phyloP scores from a whole-genome alignment of 2,888 invertebrate genomes.

The Lepidocyrtoides sp. region DNA sequence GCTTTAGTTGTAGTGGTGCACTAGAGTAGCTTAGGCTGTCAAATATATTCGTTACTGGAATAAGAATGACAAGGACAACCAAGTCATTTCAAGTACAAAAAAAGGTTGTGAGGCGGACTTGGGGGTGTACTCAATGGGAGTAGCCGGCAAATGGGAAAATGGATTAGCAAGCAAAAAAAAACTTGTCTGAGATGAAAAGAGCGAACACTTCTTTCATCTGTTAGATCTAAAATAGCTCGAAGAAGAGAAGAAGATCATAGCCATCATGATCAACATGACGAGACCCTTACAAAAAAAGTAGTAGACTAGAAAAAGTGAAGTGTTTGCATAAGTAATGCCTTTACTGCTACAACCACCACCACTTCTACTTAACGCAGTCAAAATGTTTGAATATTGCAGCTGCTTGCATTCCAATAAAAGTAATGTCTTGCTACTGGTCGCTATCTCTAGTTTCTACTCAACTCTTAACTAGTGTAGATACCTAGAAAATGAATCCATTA shows the following conservation, averaged over 20 bases:
- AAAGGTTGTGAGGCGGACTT: neutral
- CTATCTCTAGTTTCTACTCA: neutral
- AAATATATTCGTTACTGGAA: neutral
- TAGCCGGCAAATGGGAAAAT: neutral
- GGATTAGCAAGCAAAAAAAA: slow-evolving; percentile 10
- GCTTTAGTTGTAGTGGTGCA: too few species aligned
- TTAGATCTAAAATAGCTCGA: neutral
- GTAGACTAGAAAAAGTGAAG: neutral
- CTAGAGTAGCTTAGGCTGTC: neutral
- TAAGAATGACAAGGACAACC: slow-evolving; percentile 36
- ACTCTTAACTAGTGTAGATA: neutral
- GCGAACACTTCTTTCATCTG: neutral
- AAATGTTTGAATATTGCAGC: slow-evolving; percentile 32
- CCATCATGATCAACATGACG: neutral
- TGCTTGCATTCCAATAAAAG: slow-evolving; percentile 36
- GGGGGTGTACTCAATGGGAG: neutral
- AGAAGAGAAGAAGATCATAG: neutral
- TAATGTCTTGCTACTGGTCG: neutral
- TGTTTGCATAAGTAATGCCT: slow-evolving; percentile 22
- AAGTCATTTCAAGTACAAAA: slow-evolving; percentile 20
- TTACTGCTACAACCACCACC: neutral
- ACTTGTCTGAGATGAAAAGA: neutral
- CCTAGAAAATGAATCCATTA: neutral
- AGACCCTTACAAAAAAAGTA: neutral
- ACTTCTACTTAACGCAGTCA: neutral